Evolutionary conservation across 2,113 vertebrate genomes (phyloP), one percentile per base, ranked within the genome.

Genomic region (Oceanites oceanicus): DNA sequence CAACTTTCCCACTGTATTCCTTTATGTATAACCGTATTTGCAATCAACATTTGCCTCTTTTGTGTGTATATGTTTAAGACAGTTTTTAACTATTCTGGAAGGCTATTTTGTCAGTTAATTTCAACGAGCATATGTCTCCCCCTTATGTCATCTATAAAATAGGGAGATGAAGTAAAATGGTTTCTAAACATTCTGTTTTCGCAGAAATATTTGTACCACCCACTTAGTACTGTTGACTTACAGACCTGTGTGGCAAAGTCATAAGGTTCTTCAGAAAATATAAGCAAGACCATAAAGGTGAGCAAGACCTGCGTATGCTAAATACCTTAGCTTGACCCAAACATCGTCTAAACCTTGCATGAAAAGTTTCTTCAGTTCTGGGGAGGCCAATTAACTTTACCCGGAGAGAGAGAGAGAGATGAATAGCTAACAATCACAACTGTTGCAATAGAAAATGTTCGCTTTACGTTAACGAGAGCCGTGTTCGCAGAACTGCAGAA

Each of bases 231-330:
- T n/a, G 17, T 3, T 30, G 27, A 59, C 13, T 68, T 68, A 13
- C 0, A 1, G 44, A 32, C 27, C 13, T 0, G 2, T 1, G 38
- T 13, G 34, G 12, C 0, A 1, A 79, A 88, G 12, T 32, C 32
- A 22, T 0, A 17, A 66, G 16, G 55, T n/a, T 74, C 73, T 89
- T 75, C 34, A 42, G n/a, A 65, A 55, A 84, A 67, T 1, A 59
- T 1, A 63, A 53, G 44, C n/a, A 44, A 85, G 26, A 38, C 36
- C n/a, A 19, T 11, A 42, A 52, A 50, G 29, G 13, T 29, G 32
- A 78, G 26, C 7, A 45, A 81, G 34, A 68, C 9, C 40, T 17
- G 19, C 4, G 8, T 7, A 20, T 1, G 17, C 15, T 27, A 15
- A 77, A 75, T 12, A 38, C 40, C 36, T 70, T 7, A 7, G 12